Conservation (phyloP, 2,888 invertebrate species). For the Yponomeuta cagnagella region DNA sequence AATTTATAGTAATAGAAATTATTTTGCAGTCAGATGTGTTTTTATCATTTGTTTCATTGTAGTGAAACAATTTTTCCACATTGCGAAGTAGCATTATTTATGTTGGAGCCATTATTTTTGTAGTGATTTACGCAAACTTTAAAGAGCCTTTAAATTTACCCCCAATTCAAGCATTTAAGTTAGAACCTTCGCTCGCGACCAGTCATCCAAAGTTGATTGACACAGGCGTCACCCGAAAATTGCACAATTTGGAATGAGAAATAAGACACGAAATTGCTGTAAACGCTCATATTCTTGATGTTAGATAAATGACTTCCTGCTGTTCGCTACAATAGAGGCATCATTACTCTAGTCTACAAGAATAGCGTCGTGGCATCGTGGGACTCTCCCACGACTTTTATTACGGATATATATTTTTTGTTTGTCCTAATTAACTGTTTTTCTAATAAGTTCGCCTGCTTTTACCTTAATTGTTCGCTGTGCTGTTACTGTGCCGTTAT, state of each 20-base stretch:
- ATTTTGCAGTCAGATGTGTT: too few relatives aligned
- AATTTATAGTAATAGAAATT: too few relatives aligned
- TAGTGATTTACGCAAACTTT: too few relatives aligned
- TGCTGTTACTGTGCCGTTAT: constrained; percentile 19
- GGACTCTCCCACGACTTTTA: constrained; percentile 70
- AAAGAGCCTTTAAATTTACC: too few relatives aligned
- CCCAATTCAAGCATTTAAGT: background rate
- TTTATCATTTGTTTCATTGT: too few relatives aligned
- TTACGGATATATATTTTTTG: constrained; percentile 73
- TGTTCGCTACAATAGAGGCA: constrained; percentile 66
- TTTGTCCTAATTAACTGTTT: constrained; percentile 72
- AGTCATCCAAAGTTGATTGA: constrained; percentile 34
- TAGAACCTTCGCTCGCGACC: background rate
- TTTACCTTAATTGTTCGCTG: constrained; percentile 67
- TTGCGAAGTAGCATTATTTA: too few relatives aligned
- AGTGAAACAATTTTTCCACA: too few relatives aligned
- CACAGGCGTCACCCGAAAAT: constrained; percentile 53
- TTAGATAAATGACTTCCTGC: constrained; percentile 76
- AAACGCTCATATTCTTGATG: constrained; percentile 75
- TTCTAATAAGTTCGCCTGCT: constrained; percentile 58
- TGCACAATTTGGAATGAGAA: constrained; percentile 69
- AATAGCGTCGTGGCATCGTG: constrained; percentile 62
- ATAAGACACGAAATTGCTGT: constrained; percentile 71
- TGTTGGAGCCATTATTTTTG: too few relatives aligned
- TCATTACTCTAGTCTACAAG: constrained; percentile 63